Conservation (phyloP, 2,113 vertebrate genomes). For the Pterocles orientalis region DNA sequence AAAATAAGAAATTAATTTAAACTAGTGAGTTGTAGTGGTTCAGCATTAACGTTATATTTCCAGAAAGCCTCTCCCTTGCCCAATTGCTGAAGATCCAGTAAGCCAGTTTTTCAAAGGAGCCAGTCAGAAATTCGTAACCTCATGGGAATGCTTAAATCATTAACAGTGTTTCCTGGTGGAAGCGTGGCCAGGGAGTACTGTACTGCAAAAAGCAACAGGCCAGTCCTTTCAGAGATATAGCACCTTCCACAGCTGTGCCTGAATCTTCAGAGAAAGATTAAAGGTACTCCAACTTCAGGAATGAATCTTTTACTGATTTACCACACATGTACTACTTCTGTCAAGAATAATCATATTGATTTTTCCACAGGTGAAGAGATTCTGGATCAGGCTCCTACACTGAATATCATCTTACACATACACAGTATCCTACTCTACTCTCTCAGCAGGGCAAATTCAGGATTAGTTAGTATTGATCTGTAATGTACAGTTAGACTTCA, state of each 20-base stretch:
- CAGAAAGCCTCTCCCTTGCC: background rate
- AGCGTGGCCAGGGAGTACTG: background rate
- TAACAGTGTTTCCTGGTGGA: background rate
- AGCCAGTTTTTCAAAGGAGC: background rate
- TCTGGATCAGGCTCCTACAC: background rate
- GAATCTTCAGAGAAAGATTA: background rate
- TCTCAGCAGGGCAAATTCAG: background rate
- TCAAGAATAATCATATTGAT: background rate
- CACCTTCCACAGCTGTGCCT: background rate
- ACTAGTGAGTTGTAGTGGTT: background rate
- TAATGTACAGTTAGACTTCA: background rate
- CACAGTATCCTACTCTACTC: background rate
- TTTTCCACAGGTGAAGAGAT: background rate
- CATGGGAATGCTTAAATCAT: background rate
- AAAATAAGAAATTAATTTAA: conserved; percentile 10
- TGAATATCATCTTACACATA: background rate
- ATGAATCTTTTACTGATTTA: background rate
- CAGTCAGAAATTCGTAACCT: background rate
- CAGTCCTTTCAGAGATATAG: background rate
- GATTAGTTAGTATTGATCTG: background rate
- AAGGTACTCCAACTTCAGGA: background rate
- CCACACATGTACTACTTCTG: background rate
- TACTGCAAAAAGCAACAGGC: background rate
- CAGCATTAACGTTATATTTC: background rate
- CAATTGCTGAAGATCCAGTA: background rate